These are phyloP conservation scores for Chorisops tibialis DNA, from an alignment of 2,888 invertebrate genomes.

Conservation along the genomic window DNA sequence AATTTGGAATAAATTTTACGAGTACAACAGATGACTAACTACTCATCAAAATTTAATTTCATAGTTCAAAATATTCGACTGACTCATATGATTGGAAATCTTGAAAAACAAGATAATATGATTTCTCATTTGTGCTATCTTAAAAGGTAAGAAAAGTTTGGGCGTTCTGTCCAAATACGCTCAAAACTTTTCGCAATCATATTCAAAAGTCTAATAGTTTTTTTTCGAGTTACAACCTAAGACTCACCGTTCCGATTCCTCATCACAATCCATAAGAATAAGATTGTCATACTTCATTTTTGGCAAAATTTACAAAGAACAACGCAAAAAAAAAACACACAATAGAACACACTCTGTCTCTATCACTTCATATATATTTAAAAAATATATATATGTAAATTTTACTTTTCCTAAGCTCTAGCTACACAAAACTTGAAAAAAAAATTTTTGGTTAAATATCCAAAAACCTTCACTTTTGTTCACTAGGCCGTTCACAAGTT, in stretches of 20 bases:
- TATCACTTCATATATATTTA: neutral
- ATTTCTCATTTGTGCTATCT: too few species aligned
- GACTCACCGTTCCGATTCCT: slow-evolving; percentile 19
- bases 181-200: too few species aligned
- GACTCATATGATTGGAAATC: too few species aligned
- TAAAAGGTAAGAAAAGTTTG: too few species aligned
- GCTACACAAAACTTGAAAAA: neutral
- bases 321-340: neutral
- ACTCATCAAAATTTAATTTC: too few species aligned
- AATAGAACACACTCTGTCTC: neutral
- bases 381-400: neutral
- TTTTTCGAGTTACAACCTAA: neutral
- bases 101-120: too few species aligned
- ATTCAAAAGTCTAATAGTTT: too few species aligned
- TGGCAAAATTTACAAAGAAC: neutral
- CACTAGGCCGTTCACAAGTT: neutral
- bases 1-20: too few species aligned
- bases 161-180: too few species aligned
- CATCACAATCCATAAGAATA: slow-evolving; percentile 19
- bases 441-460: slow-evolving; percentile 13
- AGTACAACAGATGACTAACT: too few species aligned
- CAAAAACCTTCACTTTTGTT: slow-evolving; percentile 14
- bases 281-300: slow-evolving; percentile 9
- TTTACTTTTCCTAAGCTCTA: neutral
- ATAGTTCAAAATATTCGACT: too few species aligned